A percentile compares a stretch with the other conserved stretches of the same genome.
Evolutionary conservation across 2,888 invertebrate species (phyloP).

Genomic region (Brachynemurus nebulosus): DNA sequence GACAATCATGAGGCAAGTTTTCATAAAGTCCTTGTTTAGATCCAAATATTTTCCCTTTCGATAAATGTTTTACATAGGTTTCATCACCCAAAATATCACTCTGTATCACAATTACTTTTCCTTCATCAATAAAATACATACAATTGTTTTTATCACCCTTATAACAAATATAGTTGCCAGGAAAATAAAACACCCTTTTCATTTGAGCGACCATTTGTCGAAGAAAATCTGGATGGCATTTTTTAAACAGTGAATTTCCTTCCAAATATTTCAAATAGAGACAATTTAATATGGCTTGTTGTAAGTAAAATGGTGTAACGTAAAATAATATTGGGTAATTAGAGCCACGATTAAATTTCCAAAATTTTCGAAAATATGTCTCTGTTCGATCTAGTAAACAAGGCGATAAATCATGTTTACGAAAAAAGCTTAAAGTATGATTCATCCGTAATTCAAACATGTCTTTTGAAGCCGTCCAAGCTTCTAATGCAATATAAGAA

Average conservation of each 20-base stretch:
- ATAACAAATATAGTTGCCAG: constrained; percentile 19
- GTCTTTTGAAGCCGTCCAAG: constrained; percentile 2
- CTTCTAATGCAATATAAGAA: constrained; percentile 12
- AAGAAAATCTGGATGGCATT: constrained; percentile 21
- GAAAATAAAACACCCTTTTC: constrained; percentile 17
- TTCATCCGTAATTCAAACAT: constrained; percentile 10
- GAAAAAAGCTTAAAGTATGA: not conserved
- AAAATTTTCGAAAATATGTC: constrained; percentile 14
- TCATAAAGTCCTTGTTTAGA: constrained; percentile 18
- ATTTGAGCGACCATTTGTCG: constrained; percentile 20
- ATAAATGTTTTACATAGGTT: constrained; percentile 13
- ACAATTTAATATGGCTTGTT: constrained; percentile 20
- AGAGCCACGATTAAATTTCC: constrained; percentile 13
- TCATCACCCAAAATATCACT: constrained; percentile 17
- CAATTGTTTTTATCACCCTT: constrained; percentile 19
- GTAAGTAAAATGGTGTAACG: constrained; percentile 21
- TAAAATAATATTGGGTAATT: constrained; percentile 16
- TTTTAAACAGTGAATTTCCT: constrained; percentile 17
- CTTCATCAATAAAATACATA: constrained; percentile 23
- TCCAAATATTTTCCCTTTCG: constrained; percentile 17
- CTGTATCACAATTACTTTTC: constrained; percentile 17
- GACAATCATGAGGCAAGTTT: constrained; percentile 17
- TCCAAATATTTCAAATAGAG: constrained; percentile 19
- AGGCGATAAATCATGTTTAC: constrained; percentile 3
- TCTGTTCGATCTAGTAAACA: not conserved